Evolutionary conservation across 2,888 invertebrate species (phyloP).

Genomic region (Drosophila acutilabella): DNA sequence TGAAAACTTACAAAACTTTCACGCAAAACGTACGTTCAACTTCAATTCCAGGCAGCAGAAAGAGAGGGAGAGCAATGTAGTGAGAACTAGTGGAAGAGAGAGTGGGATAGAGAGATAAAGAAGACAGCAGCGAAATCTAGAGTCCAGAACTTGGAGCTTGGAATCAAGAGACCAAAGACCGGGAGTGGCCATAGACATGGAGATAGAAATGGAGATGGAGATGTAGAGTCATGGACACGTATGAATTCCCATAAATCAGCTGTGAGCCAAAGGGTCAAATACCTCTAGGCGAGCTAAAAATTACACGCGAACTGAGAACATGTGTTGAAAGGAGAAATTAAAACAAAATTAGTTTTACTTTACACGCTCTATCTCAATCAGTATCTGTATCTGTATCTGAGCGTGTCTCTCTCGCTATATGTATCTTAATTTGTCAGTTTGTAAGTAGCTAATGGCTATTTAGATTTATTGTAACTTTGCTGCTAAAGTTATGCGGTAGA

Average conservation of each 20-base stretch:
- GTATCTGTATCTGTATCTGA: conserved; percentile 24
- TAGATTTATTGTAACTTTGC: background rate
- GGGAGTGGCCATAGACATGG: conserved; percentile 38
- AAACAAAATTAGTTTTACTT: conserved; percentile 77
- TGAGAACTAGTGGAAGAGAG: too few relatives aligned
- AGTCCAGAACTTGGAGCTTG: conserved; percentile 42
- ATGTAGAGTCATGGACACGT: conserved; percentile 63
- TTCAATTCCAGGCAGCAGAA: conserved; percentile 27
- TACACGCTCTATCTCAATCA: conserved; percentile 42
- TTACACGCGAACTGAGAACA: conserved; percentile 73
- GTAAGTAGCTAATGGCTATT: conserved; percentile 8
- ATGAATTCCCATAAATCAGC: conserved; percentile 81
- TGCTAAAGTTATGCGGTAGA: background rate
- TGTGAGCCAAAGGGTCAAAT: conserved; percentile 81
- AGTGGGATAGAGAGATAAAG: background rate
- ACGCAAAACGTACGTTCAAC: conserved; percentile 81
- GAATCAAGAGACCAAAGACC: conserved; percentile 25
- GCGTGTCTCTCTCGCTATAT: conserved; percentile 18
- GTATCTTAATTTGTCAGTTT: conserved; percentile 23
- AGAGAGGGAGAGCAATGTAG: background rate
- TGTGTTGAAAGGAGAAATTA: conserved; percentile 78
- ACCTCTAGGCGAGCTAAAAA: conserved; percentile 72
- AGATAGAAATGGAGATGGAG: conserved; percentile 28
- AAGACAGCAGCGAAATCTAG: conserved; percentile 42
- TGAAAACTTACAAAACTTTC: conserved; percentile 72